phyloP scores from a whole-genome alignment of 2,888 invertebrate genomes.

The Oithona nana region DNA sequence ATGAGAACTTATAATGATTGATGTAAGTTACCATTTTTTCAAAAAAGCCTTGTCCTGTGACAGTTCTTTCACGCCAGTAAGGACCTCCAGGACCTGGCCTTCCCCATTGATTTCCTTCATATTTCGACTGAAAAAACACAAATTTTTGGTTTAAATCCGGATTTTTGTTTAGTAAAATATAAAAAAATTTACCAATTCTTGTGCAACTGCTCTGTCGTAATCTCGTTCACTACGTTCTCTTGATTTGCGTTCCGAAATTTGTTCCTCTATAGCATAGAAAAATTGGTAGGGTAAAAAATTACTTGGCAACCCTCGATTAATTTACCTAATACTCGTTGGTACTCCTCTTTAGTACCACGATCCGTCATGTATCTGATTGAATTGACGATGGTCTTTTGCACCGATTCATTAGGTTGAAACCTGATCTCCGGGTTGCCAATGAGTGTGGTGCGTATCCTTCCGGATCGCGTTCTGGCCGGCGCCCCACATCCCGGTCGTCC shows the following conservation, averaged over 20 bases:
- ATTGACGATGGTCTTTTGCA: constrained; percentile 14
- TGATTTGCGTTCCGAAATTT: not conserved
- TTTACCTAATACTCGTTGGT: constrained; percentile 3
- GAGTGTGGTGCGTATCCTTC: constrained; percentile 6
- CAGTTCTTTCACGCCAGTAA: constrained; percentile 11
- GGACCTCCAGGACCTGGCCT: constrained; percentile 15
- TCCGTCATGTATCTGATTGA: constrained; percentile 7
- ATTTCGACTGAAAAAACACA: not conserved
- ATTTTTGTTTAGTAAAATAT: not conserved
- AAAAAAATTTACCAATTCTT: not conserved
- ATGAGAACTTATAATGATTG: not conserved
- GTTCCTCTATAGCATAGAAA: constrained; percentile 2
- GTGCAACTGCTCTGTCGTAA: not conserved
- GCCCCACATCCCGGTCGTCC: constrained; percentile 16
- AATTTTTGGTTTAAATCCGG: not conserved
- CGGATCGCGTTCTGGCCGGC: constrained; percentile 16
- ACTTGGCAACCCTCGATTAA: not conserved
- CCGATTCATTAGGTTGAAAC: constrained; percentile 15
- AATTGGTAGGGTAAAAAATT: not conserved
- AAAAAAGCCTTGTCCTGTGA: constrained; percentile 17
- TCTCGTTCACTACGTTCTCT: not conserved
- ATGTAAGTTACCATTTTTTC: constrained; percentile 15
- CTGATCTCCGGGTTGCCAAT: constrained; percentile 15
- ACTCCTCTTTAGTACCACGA: constrained; percentile 4
- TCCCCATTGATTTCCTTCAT: constrained; percentile 15